A percentile compares a stretch with the other conserved stretches of the same genome.
phyloP scores from a whole-genome alignment of 2,888 invertebrate species.

The Tenthredo amoena region DNA sequence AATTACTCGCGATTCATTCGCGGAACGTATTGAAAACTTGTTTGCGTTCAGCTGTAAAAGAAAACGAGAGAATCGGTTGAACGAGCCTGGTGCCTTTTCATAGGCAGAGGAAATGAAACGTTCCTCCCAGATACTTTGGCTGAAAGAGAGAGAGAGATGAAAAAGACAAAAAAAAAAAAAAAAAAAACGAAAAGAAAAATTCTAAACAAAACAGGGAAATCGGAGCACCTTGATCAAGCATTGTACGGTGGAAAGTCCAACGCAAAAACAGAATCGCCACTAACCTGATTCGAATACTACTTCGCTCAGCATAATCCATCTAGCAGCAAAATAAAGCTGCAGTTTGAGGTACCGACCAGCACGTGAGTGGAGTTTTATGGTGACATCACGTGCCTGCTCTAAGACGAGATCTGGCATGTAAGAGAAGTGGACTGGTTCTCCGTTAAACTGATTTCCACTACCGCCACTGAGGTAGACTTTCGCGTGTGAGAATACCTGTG shows the following conservation, averaged over 20 bases:
- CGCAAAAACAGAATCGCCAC: slow-evolving; percentile 57
- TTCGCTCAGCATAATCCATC: slow-evolving; percentile 93
- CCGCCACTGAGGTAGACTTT: slow-evolving; percentile 86
- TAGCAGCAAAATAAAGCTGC: slow-evolving; percentile 88
- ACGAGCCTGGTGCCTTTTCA: slow-evolving; percentile 22
- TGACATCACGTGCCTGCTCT: slow-evolving; percentile 90
- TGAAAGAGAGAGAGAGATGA: neutral
- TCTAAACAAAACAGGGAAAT: neutral
- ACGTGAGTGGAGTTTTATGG: slow-evolving; percentile 88
- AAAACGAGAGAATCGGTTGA: slow-evolving; percentile 31
- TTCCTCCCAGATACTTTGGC: neutral
- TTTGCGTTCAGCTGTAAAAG: slow-evolving; percentile 32
- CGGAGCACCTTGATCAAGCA: neutral
- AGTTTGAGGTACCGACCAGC: slow-evolving; percentile 88
- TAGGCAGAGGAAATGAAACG: slow-evolving; percentile 22
- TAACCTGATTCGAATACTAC: slow-evolving; percentile 90
- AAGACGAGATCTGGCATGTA: slow-evolving; percentile 88
- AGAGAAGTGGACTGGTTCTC: slow-evolving; percentile 87
- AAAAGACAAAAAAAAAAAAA: neutral
- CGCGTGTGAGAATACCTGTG: slow-evolving; percentile 88
- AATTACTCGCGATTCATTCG: slow-evolving; percentile 41
- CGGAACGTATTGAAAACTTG: slow-evolving; percentile 37
- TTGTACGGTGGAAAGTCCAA: neutral
- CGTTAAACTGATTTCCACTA: slow-evolving; percentile 85
- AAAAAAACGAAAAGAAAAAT: neutral